Evolutionary conservation across 2,797 vertebrate genomes (phyloP), one percentile per base, ranked within the genome.

Genomic region (Gastrophryne carolinensis): DNA sequence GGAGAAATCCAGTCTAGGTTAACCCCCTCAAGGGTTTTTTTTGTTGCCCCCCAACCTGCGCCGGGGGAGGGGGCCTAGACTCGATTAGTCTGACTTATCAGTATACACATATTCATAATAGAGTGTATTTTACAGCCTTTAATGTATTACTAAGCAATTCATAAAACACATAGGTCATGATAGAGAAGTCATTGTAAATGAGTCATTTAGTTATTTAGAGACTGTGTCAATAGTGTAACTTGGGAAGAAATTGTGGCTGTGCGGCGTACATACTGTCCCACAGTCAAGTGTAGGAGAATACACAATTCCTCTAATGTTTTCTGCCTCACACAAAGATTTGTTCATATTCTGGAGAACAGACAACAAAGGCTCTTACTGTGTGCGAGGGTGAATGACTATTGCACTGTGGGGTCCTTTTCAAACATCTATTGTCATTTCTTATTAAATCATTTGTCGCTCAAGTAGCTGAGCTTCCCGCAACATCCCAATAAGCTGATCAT

Each of bases 261-360:
- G 39, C 53, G 39, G 75, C 27, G 49, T 62, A 63, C 52, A 63
- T 56, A 26, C 49, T 62, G 10, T 19, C 49, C 49, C 57, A 70
- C 66, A 54, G 6, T 34, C 41, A 44, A 44, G 26, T 69, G 19
- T 56, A 58, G 75, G n/a, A 65, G 60, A 58, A 67, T 58, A 78
- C 61, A 78, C 64, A 61, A 29, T 65, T 64, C 4, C 58, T 44
- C 35, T 34, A 71, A 54, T 52, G 60, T 57, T 58, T 78, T 78
- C 41, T 72, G 35, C n/a, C 15, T 15, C 58, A 57, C 74, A 76
- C 75, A 78, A 78, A 78, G 75, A 72, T 78, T 78, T 71, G 67
- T 24, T 78, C 68, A 64, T 39, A 58, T 63, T 65, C 52, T 58
- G 30, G 9, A 78, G 24, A 30, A 32, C 8, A 13, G 21, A 56